Conservation (phyloP, 2,797 vertebrate species). For the Trichosurus vulpecula region DNA sequence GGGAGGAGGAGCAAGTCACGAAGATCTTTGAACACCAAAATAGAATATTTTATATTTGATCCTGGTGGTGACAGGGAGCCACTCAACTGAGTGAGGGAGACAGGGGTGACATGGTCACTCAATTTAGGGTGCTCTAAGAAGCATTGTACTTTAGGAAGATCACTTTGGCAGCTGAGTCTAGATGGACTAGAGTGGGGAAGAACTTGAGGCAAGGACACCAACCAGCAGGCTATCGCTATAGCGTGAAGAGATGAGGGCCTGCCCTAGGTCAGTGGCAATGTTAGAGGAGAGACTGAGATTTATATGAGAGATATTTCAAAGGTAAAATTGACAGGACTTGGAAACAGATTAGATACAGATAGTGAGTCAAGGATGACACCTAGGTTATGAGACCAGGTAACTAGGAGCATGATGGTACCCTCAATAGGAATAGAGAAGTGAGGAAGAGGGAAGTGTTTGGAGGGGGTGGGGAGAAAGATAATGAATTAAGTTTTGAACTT, state of each 20-base stretch:
- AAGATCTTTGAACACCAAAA: background rate
- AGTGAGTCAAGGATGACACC: background rate
- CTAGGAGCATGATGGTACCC: background rate
- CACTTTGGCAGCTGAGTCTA: no score
- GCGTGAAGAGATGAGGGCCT: background rate
- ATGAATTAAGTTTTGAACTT: background rate
- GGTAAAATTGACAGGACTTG: background rate
- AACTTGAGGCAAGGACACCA: background rate
- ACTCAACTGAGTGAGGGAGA: background rate
- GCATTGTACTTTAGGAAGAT: background rate
- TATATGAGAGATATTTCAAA: background rate
- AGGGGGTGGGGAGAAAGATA: background rate
- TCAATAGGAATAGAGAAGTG: background rate
- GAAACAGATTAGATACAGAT: background rate
- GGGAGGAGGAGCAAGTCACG: background rate
- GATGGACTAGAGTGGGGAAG: background rate
- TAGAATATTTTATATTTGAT: background rate
- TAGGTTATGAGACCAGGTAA: background rate
- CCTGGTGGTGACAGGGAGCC: background rate
- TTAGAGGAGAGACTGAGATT: background rate
- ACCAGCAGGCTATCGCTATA: background rate
- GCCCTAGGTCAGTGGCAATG: background rate
- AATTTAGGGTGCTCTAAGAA: background rate
- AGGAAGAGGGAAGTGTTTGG: background rate
- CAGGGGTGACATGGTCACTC: background rate